Percentiles rank a stretch among this genome's conserved stretches.
Conservation (phyloP, 2,888 invertebrate genomes). For the Lycophotia porphyrea region DNA sequence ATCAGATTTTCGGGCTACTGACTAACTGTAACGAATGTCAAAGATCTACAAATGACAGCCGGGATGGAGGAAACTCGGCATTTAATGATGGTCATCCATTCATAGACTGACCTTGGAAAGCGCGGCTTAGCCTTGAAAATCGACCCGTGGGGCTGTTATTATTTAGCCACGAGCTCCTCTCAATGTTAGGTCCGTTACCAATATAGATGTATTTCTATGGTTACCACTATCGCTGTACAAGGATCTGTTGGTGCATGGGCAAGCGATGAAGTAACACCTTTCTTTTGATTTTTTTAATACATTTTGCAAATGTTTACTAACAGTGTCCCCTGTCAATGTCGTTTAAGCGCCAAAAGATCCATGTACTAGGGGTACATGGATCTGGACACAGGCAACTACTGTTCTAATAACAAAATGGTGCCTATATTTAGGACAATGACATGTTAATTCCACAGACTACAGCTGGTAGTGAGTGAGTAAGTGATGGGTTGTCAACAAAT, state of each 20-base stretch:
- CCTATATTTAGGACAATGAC: constrained; percentile 1
- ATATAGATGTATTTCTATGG: too few species aligned
- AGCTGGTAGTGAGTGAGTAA: constrained; percentile 28
- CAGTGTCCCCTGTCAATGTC: neutral
- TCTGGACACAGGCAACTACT: neutral
- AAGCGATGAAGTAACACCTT: neutral
- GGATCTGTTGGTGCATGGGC: too few species aligned
- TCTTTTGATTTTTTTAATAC: neutral
- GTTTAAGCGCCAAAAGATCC: neutral
- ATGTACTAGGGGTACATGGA: too few species aligned
- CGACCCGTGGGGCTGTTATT: neutral
- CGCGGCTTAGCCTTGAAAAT: neutral
- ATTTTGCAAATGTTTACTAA: neutral
- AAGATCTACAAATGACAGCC: neutral
- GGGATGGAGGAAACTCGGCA: neutral
- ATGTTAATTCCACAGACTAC: constrained; percentile 5
- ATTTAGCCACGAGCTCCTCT: neutral
- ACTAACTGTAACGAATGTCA: neutral
- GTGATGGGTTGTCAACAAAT: constrained; percentile 43
- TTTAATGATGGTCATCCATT: neutral
- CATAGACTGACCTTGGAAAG: neutral
- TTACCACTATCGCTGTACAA: too few species aligned
- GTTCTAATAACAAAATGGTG: constrained; percentile 1
- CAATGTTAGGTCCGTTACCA: neutral
- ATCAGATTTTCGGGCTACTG: neutral